Percentiles rank a stretch among this genome's conserved stretches.
These are phyloP conservation scores for Nasonia oneida DNA, from an alignment of 2,888 invertebrate species.

Conservation along the genomic window DNA sequence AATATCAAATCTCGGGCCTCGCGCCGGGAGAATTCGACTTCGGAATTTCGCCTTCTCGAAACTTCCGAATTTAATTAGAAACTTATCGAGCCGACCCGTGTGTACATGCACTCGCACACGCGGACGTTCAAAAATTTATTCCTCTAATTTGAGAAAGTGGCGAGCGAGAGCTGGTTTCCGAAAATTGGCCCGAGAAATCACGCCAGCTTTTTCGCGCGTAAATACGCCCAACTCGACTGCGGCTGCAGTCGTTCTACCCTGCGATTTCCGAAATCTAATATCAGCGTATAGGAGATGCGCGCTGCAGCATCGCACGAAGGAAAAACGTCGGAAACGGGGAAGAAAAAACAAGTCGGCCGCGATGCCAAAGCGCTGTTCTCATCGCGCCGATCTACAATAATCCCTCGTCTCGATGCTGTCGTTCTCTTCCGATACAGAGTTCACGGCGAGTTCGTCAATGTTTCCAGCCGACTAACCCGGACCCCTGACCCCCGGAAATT, in stretches of 20 bases:
- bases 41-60: neutral
- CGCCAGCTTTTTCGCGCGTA: neutral
- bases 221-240: no score
- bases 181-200: neutral
- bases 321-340: no score
- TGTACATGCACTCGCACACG: neutral
- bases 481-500: neutral
- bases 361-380: neutral
- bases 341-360: no score
- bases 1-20: slow-evolving; percentile 33
- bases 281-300: no score
- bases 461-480: neutral
- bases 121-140: neutral
- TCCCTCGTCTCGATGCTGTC: neutral
- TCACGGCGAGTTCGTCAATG: neutral
- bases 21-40: slow-evolving; percentile 24
- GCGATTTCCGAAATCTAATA: no score
- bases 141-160: neutral
- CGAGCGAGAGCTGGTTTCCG: neutral
- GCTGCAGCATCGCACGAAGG: no score
- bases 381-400: neutral
- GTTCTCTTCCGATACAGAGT: neutral
- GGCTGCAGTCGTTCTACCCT: no score
- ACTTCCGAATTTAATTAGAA: slow-evolving; percentile 34
- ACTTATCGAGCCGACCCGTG: neutral